Evolutionary conservation across 2,888 invertebrate species (phyloP).

Genomic region (Agrochola lychnidis): DNA sequence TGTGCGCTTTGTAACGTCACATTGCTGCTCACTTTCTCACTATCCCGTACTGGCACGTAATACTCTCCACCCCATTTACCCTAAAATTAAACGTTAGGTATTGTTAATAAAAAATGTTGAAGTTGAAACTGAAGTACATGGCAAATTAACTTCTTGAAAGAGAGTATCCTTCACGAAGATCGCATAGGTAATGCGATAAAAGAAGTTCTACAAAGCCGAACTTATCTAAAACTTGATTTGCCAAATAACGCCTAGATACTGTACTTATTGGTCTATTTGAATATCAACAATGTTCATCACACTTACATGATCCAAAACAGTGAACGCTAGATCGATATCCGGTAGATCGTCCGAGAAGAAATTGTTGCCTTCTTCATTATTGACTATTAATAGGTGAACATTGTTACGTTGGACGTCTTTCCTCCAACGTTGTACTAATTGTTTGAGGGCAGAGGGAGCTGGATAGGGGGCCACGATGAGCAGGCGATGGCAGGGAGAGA

Average conservation of each 20-base stretch:
- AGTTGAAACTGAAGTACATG: neutral
- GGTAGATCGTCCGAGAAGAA: slow-evolving; percentile 70
- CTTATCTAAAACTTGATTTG: neutral
- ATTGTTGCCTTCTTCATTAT: slow-evolving; percentile 67
- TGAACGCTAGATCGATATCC: slow-evolving; percentile 71
- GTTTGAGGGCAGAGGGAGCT: slow-evolving; percentile 49
- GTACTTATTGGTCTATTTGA: neutral
- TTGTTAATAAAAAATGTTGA: neutral
- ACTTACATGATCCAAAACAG: slow-evolving; percentile 72
- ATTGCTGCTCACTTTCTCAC: slow-evolving; percentile 40
- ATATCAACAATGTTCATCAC: neutral
- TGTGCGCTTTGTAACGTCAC: slow-evolving; percentile 64
- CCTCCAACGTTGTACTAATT: slow-evolving; percentile 71
- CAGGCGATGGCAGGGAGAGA: slow-evolving; percentile 45
- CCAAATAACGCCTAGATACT: neutral
- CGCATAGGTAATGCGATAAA: neutral
- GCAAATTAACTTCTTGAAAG: neutral
- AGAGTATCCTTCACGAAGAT: neutral
- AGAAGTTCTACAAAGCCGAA: neutral
- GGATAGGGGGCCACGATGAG: slow-evolving; percentile 54
- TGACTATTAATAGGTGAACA: slow-evolving; percentile 72
- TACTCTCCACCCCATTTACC: slow-evolving; percentile 70
- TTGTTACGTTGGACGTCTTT: slow-evolving; percentile 67
- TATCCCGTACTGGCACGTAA: slow-evolving; percentile 61
- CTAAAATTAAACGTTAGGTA: slow-evolving; percentile 54